Base-by-base conservation (phyloP, 2,888 invertebrate genomes). In the Auanema sp. region DNA sequence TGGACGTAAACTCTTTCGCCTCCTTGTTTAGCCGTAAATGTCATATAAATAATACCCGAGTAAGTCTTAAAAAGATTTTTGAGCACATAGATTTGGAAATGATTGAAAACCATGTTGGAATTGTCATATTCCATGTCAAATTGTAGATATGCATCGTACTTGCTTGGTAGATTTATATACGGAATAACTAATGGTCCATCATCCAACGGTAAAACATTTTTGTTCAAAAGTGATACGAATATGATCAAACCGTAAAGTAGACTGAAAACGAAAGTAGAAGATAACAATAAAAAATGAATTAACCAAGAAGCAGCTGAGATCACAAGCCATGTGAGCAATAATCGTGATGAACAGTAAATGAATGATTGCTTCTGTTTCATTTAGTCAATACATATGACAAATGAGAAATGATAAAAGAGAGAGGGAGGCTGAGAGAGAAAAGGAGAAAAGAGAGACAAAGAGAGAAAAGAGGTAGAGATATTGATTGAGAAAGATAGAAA, bases 311-410 rank as follows among this genome's bases (percentile, higher is more conserved):
- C 43, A n/a, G 60, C 59, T 3, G 66, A 52, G 2, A 69, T 16
- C 14, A 64, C 23, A 2, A 65, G 44, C 69, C 69, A 69, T 1
- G 66, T 69, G 1, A 69, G 16, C 8, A 69, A 33, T 18, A 66
- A 64, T 16, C 69, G 62, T 44, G 51, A 42, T 16, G 61, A 60
- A 42, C 62, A 68, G 44, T 60, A 42, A 58, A 10, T 50, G 42
- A 24, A 43, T 47, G 24, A 56, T 59, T n/a, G 52, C 43, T 16
- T 18, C 49, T 52, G 25, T 56, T 58, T 58, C 49, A 49, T 44
- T 52, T 63, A 53, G 12, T 5, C 1, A 14, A 24, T 25, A 44
- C 21, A 16, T 21, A 18, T 47, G 33, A 24, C 56, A 62, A 23
- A 18, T 1, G 49, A 47, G 18, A 10, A 44, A 47, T 50, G 2